phyloP scores from a whole-genome alignment of 2,113 vertebrate genomes.

The Tautogolabrus adspersus region DNA sequence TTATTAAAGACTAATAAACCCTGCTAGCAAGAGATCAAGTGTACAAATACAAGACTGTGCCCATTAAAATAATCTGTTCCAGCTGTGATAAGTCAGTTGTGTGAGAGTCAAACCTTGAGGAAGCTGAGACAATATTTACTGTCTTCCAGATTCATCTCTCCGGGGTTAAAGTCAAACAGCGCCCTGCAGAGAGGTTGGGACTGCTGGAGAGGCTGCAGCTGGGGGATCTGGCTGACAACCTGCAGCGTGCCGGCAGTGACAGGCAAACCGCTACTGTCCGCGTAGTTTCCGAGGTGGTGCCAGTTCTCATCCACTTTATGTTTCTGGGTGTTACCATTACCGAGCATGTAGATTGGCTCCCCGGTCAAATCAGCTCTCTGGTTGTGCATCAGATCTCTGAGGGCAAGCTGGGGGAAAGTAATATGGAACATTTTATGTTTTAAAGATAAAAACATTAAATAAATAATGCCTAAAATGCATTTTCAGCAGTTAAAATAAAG shows the following conservation, averaged over 20 bases:
- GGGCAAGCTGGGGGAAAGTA: conserved; percentile 81
- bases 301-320: conserved; percentile 87
- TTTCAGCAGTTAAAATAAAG: background rate
- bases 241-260: conserved; percentile 82
- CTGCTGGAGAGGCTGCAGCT: conserved; percentile 56
- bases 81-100: conserved; percentile 8
- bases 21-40: background rate
- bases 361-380: conserved; percentile 83
- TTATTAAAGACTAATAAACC: conserved; percentile 3
- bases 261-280: conserved; percentile 79
- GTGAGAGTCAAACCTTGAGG: conserved; percentile 83
- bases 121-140: conserved; percentile 85
- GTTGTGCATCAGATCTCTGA: conserved; percentile 81
- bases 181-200: conserved; percentile 87
- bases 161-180: conserved; percentile 86
- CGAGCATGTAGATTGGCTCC: conserved; percentile 85
- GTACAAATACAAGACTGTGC: background rate
- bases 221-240: conserved; percentile 81
- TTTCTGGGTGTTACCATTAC: conserved; percentile 83
- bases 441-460: background rate
- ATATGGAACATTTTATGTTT: background rate
- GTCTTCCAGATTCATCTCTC: conserved; percentile 81
- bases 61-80: conserved; percentile 1
- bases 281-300: conserved; percentile 84
- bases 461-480: too few species aligned